Conservation (phyloP, 2,888 invertebrate genomes). For the Leptinotarsa peninsularis region DNA sequence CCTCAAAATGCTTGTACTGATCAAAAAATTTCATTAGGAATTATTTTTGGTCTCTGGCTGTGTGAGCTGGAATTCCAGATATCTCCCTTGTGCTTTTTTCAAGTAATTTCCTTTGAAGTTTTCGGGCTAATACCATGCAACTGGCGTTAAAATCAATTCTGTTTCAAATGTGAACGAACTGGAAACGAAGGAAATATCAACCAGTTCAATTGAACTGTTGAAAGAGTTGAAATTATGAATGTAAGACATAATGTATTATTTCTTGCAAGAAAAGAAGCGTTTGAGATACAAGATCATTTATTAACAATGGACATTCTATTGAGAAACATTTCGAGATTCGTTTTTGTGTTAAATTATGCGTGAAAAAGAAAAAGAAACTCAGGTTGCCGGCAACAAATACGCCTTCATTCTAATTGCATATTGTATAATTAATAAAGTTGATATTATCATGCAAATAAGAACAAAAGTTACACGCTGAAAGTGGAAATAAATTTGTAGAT, state of each 20-base stretch:
- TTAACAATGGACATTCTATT: slow-evolving; percentile 21
- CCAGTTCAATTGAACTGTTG: background rate
- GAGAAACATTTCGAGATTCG: slow-evolving; percentile 29
- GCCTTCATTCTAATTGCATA: slow-evolving; percentile 43
- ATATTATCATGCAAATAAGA: slow-evolving; percentile 47
- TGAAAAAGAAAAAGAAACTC: slow-evolving; percentile 36
- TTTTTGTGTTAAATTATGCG: slow-evolving; percentile 39
- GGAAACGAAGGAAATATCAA: background rate
- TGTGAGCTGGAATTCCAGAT: too few species aligned
- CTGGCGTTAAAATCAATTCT: too few species aligned
- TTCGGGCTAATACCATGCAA: too few species aligned
- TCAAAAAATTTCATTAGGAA: too few species aligned
- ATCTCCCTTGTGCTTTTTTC: too few species aligned
- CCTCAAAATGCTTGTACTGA: too few species aligned
- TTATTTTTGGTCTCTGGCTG: too few species aligned
- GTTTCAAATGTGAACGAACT: too few species aligned
- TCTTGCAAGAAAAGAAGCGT: background rate
- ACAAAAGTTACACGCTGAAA: slow-evolving; percentile 34
- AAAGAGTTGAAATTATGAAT: background rate
- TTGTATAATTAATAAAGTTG: slow-evolving; percentile 45
- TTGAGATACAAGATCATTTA: slow-evolving; percentile 20
- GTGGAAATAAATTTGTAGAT: slow-evolving; percentile 37
- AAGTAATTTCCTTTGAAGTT: too few species aligned
- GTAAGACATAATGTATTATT: background rate
- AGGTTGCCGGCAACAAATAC: slow-evolving; percentile 32